These are phyloP conservation scores for Procapra przewalskii DNA, from an alignment of 2,113 vertebrate genomes.

Conservation along the genomic window DNA sequence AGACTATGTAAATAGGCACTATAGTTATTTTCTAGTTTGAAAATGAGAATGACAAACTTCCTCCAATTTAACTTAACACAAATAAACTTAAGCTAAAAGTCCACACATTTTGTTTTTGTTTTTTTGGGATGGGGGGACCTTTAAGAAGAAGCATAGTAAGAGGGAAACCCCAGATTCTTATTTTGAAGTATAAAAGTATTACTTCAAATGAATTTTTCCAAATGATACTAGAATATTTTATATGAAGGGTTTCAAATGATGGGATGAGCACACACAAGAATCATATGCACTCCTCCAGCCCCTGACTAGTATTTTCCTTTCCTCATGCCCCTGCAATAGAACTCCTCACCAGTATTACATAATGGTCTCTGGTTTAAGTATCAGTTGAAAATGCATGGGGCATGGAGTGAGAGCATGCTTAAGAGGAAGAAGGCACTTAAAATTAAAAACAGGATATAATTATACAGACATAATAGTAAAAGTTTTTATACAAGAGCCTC, in stretches of 20 bases:
- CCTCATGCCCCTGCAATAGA: not conserved
- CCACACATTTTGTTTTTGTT: not conserved
- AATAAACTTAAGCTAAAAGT: constrained; percentile 21
- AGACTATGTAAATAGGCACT: constrained; percentile 62
- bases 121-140: not conserved
- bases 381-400: not conserved
- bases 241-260: constrained; percentile 11
- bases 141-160: constrained; percentile 16
- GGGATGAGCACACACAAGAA: not conserved
- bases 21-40: constrained; percentile 19
- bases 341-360: not conserved
- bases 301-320: constrained; percentile 9
- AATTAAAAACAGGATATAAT: constrained; percentile 53
- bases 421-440: constrained; percentile 70
- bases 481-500: constrained; percentile 32
- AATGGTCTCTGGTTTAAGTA: not conserved
- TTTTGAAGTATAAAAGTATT: constrained; percentile 16
- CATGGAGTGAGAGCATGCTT: not conserved
- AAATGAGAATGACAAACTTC: constrained; percentile 34
- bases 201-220: constrained; percentile 29
- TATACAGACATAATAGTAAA: constrained; percentile 29
- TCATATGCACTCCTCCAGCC: not conserved
- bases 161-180: constrained; percentile 22
- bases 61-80: constrained; percentile 34
- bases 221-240: not conserved